Percentiles rank a stretch among this genome's conserved stretches.
Evolutionary conservation across 2,113 vertebrate species (phyloP).

Genomic region (Paraplagusia blochii): DNA sequence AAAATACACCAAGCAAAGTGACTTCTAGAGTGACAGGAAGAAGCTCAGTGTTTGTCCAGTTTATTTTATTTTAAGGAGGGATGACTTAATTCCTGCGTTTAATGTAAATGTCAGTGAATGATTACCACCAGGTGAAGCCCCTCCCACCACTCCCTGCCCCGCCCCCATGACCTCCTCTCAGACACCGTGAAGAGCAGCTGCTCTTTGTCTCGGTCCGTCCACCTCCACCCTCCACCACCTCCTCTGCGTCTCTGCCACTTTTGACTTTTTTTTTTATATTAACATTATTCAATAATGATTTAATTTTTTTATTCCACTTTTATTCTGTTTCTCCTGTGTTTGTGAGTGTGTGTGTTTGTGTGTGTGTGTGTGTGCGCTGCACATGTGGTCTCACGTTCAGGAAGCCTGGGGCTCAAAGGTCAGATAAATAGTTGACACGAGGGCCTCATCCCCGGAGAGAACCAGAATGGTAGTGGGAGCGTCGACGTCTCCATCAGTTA

Average conservation of each 20-base stretch:
- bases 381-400: slow-evolving; percentile 28
- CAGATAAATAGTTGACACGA: slow-evolving; percentile 64
- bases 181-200: slow-evolving; percentile 52
- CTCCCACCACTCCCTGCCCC: too few relatives aligned
- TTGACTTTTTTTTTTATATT: background rate
- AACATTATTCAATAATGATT: too few relatives aligned
- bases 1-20: too few relatives aligned
- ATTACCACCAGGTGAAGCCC: slow-evolving; percentile 51
- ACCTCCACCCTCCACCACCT: slow-evolving; percentile 5
- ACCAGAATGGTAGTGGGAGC: slow-evolving; percentile 13
- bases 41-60: too few relatives aligned
- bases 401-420: slow-evolving; percentile 52
- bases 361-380: slow-evolving; percentile 2
- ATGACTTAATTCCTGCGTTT: slow-evolving; percentile 23
- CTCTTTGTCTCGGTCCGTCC: slow-evolving; percentile 25
- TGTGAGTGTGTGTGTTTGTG: too few relatives aligned
- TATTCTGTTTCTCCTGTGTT: background rate
- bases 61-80: background rate
- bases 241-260: background rate
- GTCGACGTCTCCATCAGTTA: too few relatives aligned
- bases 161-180: slow-evolving; percentile 51
- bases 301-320: slow-evolving; percentile 12
- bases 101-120: slow-evolving; percentile 24
- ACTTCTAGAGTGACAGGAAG: too few relatives aligned
- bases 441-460: slow-evolving; percentile 46